Conservation (phyloP, 2,113 vertebrate genomes). For the Microtus oregoni region DNA sequence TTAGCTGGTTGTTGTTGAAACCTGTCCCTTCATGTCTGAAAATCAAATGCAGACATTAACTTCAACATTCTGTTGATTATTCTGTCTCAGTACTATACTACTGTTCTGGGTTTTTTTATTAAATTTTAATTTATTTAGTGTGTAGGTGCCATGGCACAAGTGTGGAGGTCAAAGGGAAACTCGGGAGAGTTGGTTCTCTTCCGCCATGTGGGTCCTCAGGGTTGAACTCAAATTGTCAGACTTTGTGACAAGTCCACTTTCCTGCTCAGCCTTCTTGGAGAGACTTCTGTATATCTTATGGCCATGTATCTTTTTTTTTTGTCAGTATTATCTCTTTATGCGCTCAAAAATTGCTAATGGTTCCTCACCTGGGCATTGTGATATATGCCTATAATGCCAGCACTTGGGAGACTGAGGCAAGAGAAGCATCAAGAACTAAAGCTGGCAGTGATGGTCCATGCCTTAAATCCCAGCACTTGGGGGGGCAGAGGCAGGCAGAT, state of each 20-base stretch:
- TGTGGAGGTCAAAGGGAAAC: not conserved
- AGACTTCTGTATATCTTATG: not conserved
- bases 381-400: not conserved
- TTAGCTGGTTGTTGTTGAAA: constrained; percentile 60
- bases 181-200: not conserved
- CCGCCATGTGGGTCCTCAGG: not conserved
- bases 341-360: constrained; percentile 20
- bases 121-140: not conserved
- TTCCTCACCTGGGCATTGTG: not conserved
- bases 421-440: not conserved
- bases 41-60: constrained; percentile 53
- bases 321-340: not conserved
- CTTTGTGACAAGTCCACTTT: not conserved
- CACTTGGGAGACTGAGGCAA: not conserved
- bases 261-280: not conserved
- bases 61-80: constrained; percentile 41
- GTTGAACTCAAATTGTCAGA: not conserved
- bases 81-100: not conserved
- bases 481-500: not conserved
- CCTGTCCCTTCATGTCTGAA: constrained; percentile 55
- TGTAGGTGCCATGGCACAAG: no score
- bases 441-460: not conserved
- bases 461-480: not conserved
- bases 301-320: not conserved
- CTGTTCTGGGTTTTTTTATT: constrained; percentile 39